Evolutionary conservation across 92 coral and sea anemone genomes (phyloP).

Genomic region (Metridium senile): DNA sequence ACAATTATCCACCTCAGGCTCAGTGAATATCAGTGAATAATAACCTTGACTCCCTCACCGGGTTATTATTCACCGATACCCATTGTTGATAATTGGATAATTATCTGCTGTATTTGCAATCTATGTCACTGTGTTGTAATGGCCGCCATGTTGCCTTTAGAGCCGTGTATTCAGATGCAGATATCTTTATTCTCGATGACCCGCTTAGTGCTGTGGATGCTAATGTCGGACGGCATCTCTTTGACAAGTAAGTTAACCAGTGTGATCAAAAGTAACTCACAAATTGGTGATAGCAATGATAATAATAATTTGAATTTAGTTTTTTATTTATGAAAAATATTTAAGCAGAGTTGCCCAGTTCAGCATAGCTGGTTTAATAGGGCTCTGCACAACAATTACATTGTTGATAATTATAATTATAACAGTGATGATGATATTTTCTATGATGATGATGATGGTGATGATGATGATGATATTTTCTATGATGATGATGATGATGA

Average conservation of each 20-base stretch:
- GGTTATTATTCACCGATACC: too few species aligned
- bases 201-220: constrained; percentile 43
- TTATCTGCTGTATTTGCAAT: too few species aligned
- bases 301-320: too few species aligned
- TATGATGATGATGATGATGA: not conserved
- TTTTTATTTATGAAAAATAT: not conserved
- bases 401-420: not conserved
- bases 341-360: too few species aligned
- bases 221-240: constrained; percentile 33
- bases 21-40: too few species aligned
- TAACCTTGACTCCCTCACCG: too few species aligned
- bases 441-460: not conserved
- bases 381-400: not conserved
- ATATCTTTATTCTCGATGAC: constrained; percentile 26
- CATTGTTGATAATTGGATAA: too few species aligned
- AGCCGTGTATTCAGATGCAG: constrained; percentile 40
- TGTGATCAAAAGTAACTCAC: too few species aligned
- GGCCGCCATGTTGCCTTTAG: too few species aligned
- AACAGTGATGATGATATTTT: not conserved
- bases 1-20: too few species aligned
- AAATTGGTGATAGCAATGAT: not conserved
- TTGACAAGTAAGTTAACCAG: constrained; percentile 26
- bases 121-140: too few species aligned
- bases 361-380: too few species aligned
- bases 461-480: not conserved